These are phyloP conservation scores for Drosophila persimilis DNA, from an alignment of 1,140 invertebrate species.

Conservation along the genomic window DNA sequence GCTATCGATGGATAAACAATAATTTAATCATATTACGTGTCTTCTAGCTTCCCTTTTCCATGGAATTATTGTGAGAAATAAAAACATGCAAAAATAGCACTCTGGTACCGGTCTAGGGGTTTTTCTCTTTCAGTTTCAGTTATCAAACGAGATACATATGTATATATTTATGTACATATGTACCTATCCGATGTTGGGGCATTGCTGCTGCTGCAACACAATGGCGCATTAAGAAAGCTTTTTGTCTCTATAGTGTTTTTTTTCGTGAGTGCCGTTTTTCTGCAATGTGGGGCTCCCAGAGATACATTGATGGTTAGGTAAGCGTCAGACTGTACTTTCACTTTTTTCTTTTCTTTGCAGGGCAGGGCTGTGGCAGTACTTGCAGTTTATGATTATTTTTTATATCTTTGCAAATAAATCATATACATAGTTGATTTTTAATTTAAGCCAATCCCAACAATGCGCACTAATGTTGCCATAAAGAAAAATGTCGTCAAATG, in stretches of 20 bases:
- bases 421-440: slow-evolving; percentile 1
- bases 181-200: slow-evolving; percentile 16
- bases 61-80: slow-evolving; percentile 20
- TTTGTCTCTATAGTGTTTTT: slow-evolving; percentile 26
- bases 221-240: slow-evolving; percentile 64
- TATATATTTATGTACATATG: neutral
- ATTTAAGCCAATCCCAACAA: slow-evolving; percentile 48
- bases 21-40: slow-evolving; percentile 59
- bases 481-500: slow-evolving; percentile 47
- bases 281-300: slow-evolving; percentile 64
- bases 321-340: slow-evolving; percentile 67
- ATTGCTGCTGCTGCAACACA: slow-evolving; percentile 62
- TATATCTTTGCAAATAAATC: slow-evolving; percentile 10
- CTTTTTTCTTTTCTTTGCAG: slow-evolving; percentile 45
- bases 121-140: slow-evolving; percentile 15
- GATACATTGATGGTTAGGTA: slow-evolving; percentile 61
- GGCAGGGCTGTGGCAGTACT: slow-evolving; percentile 25
- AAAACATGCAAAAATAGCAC: slow-evolving; percentile 24
- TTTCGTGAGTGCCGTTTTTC: slow-evolving; percentile 17
- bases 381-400: slow-evolving; percentile 4
- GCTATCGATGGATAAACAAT: slow-evolving; percentile 49
- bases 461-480: slow-evolving; percentile 66
- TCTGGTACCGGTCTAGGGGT: slow-evolving; percentile 30
- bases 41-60: slow-evolving; percentile 50
- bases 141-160: slow-evolving; percentile 36